These are phyloP conservation scores for Ptycholaimellus sp. DNA, from an alignment of 2,888 invertebrate species.

Conservation along the genomic window DNA sequence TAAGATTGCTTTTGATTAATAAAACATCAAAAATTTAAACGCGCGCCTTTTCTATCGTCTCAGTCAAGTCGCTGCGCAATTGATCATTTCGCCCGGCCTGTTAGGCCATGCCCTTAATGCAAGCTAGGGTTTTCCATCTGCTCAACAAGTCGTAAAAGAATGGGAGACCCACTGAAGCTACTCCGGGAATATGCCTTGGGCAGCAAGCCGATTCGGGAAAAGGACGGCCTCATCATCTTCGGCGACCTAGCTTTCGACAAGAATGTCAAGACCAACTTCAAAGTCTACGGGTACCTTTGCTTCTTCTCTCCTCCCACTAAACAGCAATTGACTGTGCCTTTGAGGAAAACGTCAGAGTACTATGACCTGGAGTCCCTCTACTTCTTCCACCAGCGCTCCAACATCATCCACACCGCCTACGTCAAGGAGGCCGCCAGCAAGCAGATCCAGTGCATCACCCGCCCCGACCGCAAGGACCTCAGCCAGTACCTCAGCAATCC, in stretches of 20 bases:
- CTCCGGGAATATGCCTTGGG: constrained; percentile 12
- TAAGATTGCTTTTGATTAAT: too few relatives aligned
- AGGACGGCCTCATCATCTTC: constrained; percentile 79
- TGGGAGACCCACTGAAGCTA: constrained; percentile 11
- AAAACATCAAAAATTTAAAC: too few relatives aligned
- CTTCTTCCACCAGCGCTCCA: constrained; percentile 74
- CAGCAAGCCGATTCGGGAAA: too few relatives aligned
- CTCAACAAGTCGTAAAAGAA: too few relatives aligned
- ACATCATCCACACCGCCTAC: constrained; percentile 66
- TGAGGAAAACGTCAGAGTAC: constrained; percentile 64
- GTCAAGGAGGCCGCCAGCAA: constrained; percentile 54
- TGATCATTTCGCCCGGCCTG: too few relatives aligned
- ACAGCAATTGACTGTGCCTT: too few relatives aligned
- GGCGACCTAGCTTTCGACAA: constrained; percentile 98
- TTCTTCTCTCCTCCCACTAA: too few relatives aligned
- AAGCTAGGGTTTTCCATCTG: too few relatives aligned
- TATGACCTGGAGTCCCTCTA: constrained; percentile 86
- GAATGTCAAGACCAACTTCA: constrained; percentile 86
- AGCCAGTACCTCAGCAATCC: constrained; percentile 1
- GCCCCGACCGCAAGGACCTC: constrained; percentile 21
- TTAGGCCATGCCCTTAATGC: too few relatives aligned
- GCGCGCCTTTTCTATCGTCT: too few relatives aligned
- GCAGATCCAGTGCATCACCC: constrained; percentile 28
- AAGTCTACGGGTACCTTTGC: too few relatives aligned
- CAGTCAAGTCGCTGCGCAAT: too few relatives aligned